Base-by-base conservation (phyloP, 2,888 invertebrate genomes). In the Thecophora atra region DNA sequence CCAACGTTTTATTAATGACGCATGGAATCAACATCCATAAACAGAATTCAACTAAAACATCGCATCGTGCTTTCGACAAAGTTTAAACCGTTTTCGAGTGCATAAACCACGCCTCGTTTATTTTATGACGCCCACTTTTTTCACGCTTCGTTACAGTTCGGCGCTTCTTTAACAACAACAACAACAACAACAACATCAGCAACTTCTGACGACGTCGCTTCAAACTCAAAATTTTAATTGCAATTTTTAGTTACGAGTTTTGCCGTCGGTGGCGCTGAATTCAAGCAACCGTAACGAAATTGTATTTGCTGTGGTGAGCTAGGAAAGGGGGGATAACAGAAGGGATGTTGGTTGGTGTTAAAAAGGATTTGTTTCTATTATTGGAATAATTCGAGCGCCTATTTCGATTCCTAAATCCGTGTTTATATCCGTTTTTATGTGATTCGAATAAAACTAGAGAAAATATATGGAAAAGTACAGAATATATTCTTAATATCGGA, bases 11-110 rank as follows among this genome's bases (percentile, higher is more conserved):
- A 76, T 69, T 79, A 80, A 80, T 81, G 79, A 76, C 72, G 80
- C 79, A 77, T 79, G 74, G 74, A 79, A 70, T 77, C 74, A 77
- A 76, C 78, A 79, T 79, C 80, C 79, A 81, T 77, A 76, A 77
- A 78, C 76, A 75, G 76, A 37, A 79, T 79, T 78, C 78, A 79
- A 65, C 51, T 51, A 44, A 47, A 65, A 65, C 80, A 77, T 78
- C 73, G 76, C 11, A 37, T 24, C 17, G n/a, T 17, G 30, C 6
- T 54, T 28, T 30, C 42, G 7, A 28, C n/a, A 42, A 24, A 37
- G 44, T 54, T 52, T n/a, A 37, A n/a, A 51, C 19, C 54, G 64
- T 37, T 37, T 63, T 66, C 52, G n/a, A 52, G 28, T 58, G 54
- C 70, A 64, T 42, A 56, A 60, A 60, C 54, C 64, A 72, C 58